A percentile compares a stretch with the other conserved stretches of the same genome.
Conservation (phyloP, 2,113 vertebrate species). For the Ginglymostoma cirratum region DNA sequence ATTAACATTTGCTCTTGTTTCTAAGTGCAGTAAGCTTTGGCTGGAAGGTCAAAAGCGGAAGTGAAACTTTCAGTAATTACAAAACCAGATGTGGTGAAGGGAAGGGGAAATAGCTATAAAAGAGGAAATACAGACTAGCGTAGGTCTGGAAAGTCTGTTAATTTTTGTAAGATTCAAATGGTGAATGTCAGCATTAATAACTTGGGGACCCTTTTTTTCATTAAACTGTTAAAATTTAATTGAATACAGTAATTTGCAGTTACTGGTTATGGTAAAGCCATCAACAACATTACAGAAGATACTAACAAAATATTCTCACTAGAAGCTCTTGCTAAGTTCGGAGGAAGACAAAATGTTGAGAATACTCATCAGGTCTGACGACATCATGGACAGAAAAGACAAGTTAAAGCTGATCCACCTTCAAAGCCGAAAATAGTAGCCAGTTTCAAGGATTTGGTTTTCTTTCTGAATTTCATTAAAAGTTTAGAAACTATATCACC, state of each 20-base stretch:
- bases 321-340: neutral
- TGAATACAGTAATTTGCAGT: neutral
- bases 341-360: neutral
- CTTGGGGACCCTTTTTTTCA: neutral
- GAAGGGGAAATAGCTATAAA: neutral
- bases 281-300: neutral
- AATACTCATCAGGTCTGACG: neutral
- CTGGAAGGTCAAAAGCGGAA: neutral
- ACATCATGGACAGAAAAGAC: neutral
- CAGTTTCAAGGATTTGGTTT: neutral
- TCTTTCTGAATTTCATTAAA: neutral
- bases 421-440: neutral
- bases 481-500: neutral
- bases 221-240: neutral
- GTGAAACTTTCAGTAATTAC: neutral
- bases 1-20: neutral
- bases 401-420: neutral
- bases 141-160: neutral
- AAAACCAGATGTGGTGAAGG: neutral
- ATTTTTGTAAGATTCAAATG: neutral
- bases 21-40: neutral
- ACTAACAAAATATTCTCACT: neutral
- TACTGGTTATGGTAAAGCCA: neutral
- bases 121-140: neutral
- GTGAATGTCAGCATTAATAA: neutral